Percentiles rank a stretch among this genome's conserved stretches.
phyloP scores from a whole-genome alignment of 1,140 invertebrate species.

The Cecropterus lyciades region DNA sequence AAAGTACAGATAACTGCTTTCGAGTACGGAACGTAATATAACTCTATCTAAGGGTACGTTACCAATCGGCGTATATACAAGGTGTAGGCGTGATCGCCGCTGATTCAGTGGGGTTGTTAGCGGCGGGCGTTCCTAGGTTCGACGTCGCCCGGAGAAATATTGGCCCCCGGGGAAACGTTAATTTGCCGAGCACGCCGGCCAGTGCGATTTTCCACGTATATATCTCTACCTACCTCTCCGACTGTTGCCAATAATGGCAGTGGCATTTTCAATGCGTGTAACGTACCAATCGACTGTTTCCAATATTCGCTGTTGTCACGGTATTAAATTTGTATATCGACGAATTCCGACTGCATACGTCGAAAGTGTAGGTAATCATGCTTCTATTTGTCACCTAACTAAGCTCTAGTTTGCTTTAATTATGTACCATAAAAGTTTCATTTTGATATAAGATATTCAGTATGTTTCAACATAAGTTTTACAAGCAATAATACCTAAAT shows the following conservation, averaged over 20 bases:
- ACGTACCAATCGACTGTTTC: conserved; percentile 6
- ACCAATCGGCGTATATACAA: conserved; percentile 79
- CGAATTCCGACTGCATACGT: background rate
- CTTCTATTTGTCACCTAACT: background rate
- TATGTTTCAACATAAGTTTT: no score
- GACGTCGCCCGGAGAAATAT: conserved; percentile 77
- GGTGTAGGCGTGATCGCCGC: conserved; percentile 80
- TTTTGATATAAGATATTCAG: no score
- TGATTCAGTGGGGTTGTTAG: conserved; percentile 80
- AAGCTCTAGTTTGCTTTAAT: background rate
- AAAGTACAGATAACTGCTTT: conserved; percentile 13
- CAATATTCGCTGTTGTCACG: conserved; percentile 15
- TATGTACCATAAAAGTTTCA: no score
- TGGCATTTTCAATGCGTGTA: conserved; percentile 48
- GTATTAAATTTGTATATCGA: conserved; percentile 3
- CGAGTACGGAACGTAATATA: conserved; percentile 46
- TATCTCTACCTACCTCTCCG: conserved; percentile 22
- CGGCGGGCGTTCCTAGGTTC: conserved; percentile 75
- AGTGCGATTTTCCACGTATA: conserved; percentile 71
- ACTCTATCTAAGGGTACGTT: conserved; percentile 65
- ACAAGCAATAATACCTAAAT: no score
- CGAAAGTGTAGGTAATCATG: background rate
- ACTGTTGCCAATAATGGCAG: conserved; percentile 52
- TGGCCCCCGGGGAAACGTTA: conserved; percentile 72
- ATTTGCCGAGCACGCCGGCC: conserved; percentile 70